Base-by-base conservation (phyloP, 1,140 invertebrate species). In the Catajapyx aquilonaris region DNA sequence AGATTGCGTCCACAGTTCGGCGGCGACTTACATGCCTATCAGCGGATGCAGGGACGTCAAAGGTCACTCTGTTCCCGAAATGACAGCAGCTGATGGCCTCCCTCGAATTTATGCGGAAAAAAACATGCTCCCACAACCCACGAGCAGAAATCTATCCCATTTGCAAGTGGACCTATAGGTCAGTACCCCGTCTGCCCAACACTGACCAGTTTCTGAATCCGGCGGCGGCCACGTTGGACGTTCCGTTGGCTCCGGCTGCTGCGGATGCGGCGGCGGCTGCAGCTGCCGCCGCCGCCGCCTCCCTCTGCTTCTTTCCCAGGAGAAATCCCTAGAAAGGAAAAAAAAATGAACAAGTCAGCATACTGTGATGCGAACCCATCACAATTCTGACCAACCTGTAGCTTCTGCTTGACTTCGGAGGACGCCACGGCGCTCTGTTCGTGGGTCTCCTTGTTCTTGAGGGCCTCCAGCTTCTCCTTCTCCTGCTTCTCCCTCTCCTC, bases 341-440 rank as follows among this genome's bases (percentile, higher is more conserved):
- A 42, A 34, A 35, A 23, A 39, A 31, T 32, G 31, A 36, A 25
- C 20, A 10, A 17, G 15, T 34, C 13, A 3, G 1, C 30, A 5
- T 31, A 11, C 11, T 19, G 15, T 11, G 19, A 37, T 17, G 20
- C 1, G n/a, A 34, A 9, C 9, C 13, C 11, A 25, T 2, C 17
- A n/a, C n/a, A 10, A 1, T 13, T 13, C 17, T n/a, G 4, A 39
- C 48, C 57, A 56, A 80, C 78, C 68, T 81, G 79, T 47, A 96
- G 65, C 49, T 84, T 83, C 60, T 88, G 84, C 59, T 95, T 95
- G 45, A 96, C 90, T 61, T 93, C 87, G 10, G 81, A 78, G 38
- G 87, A 93, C 30, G 88, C 87, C 43, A 90, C 76, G 16, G 88
- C 88, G 64, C 86, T 91, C 60, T 88, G 81, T 58, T 88, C 83